Conservation (phyloP, 2,113 vertebrate genomes). For the Sinocyclocheilus anshuiensis region DNA sequence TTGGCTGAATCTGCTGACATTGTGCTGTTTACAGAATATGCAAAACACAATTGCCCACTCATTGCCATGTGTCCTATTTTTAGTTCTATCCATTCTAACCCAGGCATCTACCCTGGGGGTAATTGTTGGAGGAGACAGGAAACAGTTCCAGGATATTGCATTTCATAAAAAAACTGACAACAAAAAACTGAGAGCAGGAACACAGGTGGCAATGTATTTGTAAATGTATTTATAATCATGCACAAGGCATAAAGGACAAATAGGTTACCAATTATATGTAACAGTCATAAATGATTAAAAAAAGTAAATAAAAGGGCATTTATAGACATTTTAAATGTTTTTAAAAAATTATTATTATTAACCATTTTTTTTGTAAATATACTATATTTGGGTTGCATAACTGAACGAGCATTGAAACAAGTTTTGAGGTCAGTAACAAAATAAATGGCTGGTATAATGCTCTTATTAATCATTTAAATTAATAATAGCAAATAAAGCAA, state of each 20-base stretch:
- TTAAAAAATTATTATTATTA: not conserved
- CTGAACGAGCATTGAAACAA: not conserved
- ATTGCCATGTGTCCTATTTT: not conserved
- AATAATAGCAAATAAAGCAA: not conserved
- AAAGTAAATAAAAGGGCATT: not conserved
- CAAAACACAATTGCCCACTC: constrained; percentile 1
- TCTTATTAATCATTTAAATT: not conserved
- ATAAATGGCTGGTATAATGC: not conserved
- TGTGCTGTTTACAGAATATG: not conserved
- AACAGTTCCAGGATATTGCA: not conserved
- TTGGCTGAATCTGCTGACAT: not conserved
- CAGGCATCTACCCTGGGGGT: not conserved
- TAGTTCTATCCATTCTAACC: not conserved
- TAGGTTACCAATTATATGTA: not conserved
- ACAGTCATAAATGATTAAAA: not conserved
- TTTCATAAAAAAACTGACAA: not conserved
- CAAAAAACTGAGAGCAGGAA: not conserved
- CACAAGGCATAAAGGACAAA: not conserved
- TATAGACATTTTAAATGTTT: not conserved
- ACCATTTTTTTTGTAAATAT: not conserved
- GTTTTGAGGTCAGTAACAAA: not conserved
- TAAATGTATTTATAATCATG: not conserved
- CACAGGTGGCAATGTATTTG: not conserved
- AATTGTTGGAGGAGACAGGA: not conserved
- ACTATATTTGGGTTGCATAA: not conserved